Percentiles rank a stretch among this genome's conserved stretches.
phyloP scores from a whole-genome alignment of 2,797 vertebrate species.

The Cossypha niveicapilla region DNA sequence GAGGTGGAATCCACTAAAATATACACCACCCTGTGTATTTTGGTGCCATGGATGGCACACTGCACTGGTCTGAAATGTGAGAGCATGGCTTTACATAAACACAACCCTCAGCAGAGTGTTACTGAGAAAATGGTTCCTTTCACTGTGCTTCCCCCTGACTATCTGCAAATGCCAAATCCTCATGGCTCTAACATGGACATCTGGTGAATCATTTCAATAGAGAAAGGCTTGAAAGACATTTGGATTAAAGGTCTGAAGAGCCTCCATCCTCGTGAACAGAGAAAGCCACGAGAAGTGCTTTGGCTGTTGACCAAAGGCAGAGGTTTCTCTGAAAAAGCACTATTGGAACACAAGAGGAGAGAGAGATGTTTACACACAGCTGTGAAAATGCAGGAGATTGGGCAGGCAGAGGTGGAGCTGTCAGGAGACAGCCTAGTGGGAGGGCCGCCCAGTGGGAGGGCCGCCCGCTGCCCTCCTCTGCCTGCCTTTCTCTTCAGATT shows the following conservation, averaged over 20 bases:
- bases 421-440: neutral
- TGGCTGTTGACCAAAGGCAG: neutral
- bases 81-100: neutral
- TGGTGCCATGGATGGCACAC: neutral
- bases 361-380: neutral
- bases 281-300: neutral
- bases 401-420: neutral
- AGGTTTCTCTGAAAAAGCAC: neutral
- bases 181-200: neutral
- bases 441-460: neutral
- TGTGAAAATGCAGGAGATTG: neutral
- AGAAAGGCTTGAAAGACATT: neutral
- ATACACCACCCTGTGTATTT: neutral
- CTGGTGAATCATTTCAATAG: neutral
- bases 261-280: neutral
- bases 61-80: neutral
- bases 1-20: neutral
- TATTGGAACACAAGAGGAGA: neutral
- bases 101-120: neutral
- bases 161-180: neutral
- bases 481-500: neutral
- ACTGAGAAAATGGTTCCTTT: neutral
- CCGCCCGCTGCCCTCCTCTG: neutral
- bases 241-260: neutral
- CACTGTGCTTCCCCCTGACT: neutral